Evolutionary conservation across 35 echinoderm and acorn worm genomes (phyloP).

Genomic region (Diadema setosum): DNA sequence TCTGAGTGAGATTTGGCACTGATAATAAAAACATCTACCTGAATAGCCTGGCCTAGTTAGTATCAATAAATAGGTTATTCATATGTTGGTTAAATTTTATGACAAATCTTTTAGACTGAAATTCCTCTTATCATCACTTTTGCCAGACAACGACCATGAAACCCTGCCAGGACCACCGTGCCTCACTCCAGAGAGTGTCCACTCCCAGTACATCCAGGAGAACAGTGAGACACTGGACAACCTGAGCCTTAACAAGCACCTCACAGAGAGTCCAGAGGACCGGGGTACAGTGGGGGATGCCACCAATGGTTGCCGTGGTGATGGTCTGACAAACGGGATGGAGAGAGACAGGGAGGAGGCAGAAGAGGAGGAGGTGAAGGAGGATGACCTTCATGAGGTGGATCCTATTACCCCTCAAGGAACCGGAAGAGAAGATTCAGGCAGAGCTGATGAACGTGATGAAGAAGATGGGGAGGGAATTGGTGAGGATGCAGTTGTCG

Average conservation of each 20-base stretch:
- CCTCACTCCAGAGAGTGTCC: not conserved
- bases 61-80: too few relatives aligned
- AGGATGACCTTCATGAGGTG: not conserved
- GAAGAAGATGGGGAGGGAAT: conserved; percentile 2
- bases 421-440: not conserved
- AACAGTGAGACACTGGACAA: not conserved
- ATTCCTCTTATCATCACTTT: too few relatives aligned
- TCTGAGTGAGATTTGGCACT: too few relatives aligned
- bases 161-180: not conserved
- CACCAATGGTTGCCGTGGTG: too few relatives aligned
- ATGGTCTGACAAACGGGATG: not conserved
- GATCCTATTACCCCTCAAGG: not conserved
- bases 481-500: not conserved
- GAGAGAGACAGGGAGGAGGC: not conserved
- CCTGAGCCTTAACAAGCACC: not conserved
- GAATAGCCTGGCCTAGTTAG: too few relatives aligned
- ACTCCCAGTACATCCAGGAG: not conserved
- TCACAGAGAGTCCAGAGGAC: not conserved
- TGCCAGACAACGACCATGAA: too few relatives aligned
- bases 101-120: too few relatives aligned
- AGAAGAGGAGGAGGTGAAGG: conserved; percentile 1
- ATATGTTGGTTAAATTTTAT: too few relatives aligned
- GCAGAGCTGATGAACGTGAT: not conserved
- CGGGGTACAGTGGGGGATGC: not conserved
- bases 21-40: too few relatives aligned